Percentiles rank a stretch among this genome's conserved stretches.
phyloP scores from a whole-genome alignment of 2,797 vertebrate genomes.

The Scolopax bukidnonensis region DNA sequence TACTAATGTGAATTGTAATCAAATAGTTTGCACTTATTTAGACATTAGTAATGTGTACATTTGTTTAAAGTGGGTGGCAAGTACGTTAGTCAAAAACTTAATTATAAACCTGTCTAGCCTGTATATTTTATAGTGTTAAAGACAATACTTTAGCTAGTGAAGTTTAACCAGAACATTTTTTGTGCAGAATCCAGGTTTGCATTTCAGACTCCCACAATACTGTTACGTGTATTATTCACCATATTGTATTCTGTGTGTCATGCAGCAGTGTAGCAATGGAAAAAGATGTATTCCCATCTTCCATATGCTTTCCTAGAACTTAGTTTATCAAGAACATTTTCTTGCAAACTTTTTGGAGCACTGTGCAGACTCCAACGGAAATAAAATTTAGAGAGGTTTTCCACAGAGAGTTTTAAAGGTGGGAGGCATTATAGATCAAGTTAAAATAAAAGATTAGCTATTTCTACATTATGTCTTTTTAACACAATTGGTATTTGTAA shows the following conservation, averaged over 20 bases:
- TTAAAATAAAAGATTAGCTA: background rate
- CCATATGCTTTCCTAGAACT: background rate
- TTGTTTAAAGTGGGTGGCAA: constrained; percentile 24
- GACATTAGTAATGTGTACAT: background rate
- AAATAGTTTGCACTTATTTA: background rate
- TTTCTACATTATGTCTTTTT: background rate
- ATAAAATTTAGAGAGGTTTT: background rate
- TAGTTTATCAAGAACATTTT: background rate
- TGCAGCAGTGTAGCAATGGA: background rate
- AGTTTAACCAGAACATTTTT: background rate
- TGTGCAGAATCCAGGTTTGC: background rate
- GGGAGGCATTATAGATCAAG: background rate
- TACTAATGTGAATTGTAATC: background rate
- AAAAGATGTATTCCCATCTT: background rate
- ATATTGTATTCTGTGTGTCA: background rate
- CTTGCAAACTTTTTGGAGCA: background rate
- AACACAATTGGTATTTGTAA: background rate
- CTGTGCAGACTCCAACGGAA: background rate
- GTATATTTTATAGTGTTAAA: background rate
- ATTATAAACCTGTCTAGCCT: background rate
- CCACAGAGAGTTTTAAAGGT: background rate
- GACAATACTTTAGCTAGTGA: background rate
- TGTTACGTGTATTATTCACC: background rate
- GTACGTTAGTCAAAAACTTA: constrained; percentile 19
- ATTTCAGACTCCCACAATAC: background rate